Base-by-base conservation (phyloP, 2,113 vertebrate species). In the Protomyctophum bolini region DNA sequence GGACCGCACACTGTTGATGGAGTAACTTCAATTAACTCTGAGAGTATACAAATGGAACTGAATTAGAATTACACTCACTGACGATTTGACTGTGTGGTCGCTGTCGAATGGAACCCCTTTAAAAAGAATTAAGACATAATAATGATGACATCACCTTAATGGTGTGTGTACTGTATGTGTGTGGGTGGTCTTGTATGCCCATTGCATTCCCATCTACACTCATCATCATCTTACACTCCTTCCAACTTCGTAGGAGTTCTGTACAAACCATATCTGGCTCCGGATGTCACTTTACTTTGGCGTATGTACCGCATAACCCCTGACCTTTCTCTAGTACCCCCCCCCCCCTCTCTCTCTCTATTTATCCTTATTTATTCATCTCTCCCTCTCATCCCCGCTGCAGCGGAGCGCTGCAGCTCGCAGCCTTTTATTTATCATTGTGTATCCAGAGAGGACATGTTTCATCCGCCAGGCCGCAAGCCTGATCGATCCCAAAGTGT, bases 391-490 rank as follows among this genome's bases (percentile, higher is more conserved):
- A 71, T 56, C 73, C 74, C 77, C 73, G 72, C 78, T 72, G 78
- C 65, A 14, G 78, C 64, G 62, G 78, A 84, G 81, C 57, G 84
- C 80, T 77, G 77, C 70, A 73, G 84, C 87, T 90, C 50, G 69
- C 79, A 68, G 87, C 77, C 86, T 89, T 92, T 91, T 92, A 91
- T 93, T 92, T 92, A 91, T 91, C 91, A 91, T 87, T 91, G 91
- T 92, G 90, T 92, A 91, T 83, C 87, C 79, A 89, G 81, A 91
- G 86, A 89, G 89, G 91, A 90, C 90, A 90, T 91, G 90, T 92
- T 92, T 91, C 92, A 92, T 93, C 87, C 69, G 79, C 85, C 80
- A 86, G 88, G 87, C 88, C 80, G 58, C 83, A 84, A 85, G 84
- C 77, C 76, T 79, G 83, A 94, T 92, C 88, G 91, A 94, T 92